These are phyloP conservation scores for Pseudorectes ferrugineus DNA, from an alignment of 2,113 vertebrate genomes.

Conservation along the genomic window DNA sequence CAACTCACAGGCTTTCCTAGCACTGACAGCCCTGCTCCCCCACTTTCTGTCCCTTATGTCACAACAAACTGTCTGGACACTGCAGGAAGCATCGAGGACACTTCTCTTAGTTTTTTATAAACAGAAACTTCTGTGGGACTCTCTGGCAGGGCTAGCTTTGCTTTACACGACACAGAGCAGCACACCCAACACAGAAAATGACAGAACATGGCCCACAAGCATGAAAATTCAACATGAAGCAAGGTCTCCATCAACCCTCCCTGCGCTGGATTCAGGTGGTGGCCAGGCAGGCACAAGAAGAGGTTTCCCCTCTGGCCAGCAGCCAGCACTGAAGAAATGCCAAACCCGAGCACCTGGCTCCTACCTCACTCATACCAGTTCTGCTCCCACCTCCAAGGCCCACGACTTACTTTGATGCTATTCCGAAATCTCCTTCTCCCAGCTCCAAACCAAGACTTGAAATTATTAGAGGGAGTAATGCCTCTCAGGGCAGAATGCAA, in stretches of 20 bases:
- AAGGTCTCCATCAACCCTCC: not conserved
- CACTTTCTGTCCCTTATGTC: not conserved
- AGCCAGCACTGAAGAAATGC: not conserved
- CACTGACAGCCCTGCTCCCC: not conserved
- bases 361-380: accelerated
- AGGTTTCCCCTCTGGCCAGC: not conserved
- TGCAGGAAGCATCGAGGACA: not conserved
- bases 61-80: not conserved
- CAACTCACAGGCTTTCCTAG: not conserved
- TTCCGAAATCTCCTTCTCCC: not conserved
- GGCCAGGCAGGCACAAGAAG: not conserved
- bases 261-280: not conserved
- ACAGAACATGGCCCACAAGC: not conserved
- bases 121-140: not conserved
- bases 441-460: not conserved
- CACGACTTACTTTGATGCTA: not conserved
- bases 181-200: not conserved
- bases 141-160: not conserved
- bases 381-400: not conserved
- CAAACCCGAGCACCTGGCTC: not conserved
- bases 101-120: not conserved
- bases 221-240: not conserved
- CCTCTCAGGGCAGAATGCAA: slow-evolving; percentile 39
- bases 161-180: not conserved
- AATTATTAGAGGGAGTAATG: slow-evolving; percentile 1